Evolutionary conservation across 2,113 vertebrate genomes (phyloP).

Genomic region (Lophochroa leadbeateri): DNA sequence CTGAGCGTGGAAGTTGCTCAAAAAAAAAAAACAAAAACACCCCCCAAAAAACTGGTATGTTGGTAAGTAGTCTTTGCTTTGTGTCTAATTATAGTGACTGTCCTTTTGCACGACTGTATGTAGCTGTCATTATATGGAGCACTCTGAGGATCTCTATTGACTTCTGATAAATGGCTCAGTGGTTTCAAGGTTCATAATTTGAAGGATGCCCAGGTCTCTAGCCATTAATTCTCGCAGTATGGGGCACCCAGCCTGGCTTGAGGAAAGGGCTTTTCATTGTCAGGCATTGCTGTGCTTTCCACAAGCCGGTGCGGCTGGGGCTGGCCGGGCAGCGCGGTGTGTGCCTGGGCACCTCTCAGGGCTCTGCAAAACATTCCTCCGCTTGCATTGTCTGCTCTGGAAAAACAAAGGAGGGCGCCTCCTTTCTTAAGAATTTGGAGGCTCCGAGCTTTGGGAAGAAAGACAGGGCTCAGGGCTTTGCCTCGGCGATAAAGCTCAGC

Average conservation of each 20-base stretch:
- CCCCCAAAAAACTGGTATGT: slow-evolving; percentile 76
- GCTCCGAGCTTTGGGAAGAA: not conserved
- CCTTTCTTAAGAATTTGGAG: slow-evolving; percentile 53
- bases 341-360: slow-evolving; percentile 56
- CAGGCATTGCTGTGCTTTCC: slow-evolving; percentile 73
- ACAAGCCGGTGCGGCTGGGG: slow-evolving; percentile 58
- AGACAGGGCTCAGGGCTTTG: not conserved
- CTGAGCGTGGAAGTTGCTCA: slow-evolving; percentile 84
- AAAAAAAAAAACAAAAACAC: slow-evolving; percentile 76
- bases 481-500: not conserved
- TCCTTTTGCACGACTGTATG: slow-evolving; percentile 85
- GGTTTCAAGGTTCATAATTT: slow-evolving; percentile 86
- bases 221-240: slow-evolving; percentile 86
- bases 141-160: slow-evolving; percentile 84
- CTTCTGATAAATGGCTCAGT: slow-evolving; percentile 86
- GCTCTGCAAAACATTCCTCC: slow-evolving; percentile 56
- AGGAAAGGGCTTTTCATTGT: slow-evolving; percentile 78
- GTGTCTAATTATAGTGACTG: slow-evolving; percentile 87
- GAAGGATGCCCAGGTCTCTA: slow-evolving; percentile 84
- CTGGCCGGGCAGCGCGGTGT: slow-evolving; percentile 43
- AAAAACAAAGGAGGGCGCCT: slow-evolving; percentile 59
- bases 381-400: slow-evolving; percentile 45
- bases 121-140: slow-evolving; percentile 86
- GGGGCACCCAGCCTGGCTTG: slow-evolving; percentile 78
- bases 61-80: slow-evolving; percentile 98